Evolutionary conservation across 1,140 invertebrate species (phyloP).

Genomic region (Rhyzopertha dominica): DNA sequence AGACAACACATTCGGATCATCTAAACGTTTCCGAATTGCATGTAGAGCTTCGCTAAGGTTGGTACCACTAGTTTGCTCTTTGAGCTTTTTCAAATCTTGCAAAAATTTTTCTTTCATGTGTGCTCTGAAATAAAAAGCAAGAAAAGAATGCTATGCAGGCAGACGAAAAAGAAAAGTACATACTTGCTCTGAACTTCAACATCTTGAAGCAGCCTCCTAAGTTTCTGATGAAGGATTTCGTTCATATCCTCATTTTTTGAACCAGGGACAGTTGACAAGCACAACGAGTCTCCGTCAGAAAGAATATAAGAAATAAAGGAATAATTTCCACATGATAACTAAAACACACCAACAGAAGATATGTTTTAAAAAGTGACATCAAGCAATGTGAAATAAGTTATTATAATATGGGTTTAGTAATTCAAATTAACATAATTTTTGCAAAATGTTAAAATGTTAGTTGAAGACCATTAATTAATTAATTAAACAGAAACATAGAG

Average conservation of each 20-base stretch:
- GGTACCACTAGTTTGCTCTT: constrained; percentile 79
- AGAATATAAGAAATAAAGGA: constrained; percentile 84
- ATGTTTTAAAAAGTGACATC: too few species aligned
- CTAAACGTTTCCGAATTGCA: constrained; percentile 86
- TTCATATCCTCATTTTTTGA: constrained; percentile 32
- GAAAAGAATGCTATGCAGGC: too few species aligned
- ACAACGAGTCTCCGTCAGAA: constrained; percentile 59
- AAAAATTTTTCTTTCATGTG: constrained; percentile 99
- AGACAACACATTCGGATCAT: constrained; percentile 95
- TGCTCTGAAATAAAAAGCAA: constrained; percentile 71
- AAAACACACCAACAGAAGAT: too few species aligned
- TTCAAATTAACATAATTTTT: too few species aligned
- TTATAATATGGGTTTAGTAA: too few species aligned
- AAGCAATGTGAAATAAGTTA: too few species aligned
- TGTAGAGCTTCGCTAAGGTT: constrained; percentile 82
- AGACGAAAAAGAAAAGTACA: too few species aligned
- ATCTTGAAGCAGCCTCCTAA: constrained; percentile 84
- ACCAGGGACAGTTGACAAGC: constrained; percentile 60
- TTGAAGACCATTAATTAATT: too few species aligned
- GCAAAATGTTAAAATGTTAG: too few species aligned
- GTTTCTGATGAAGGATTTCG: constrained; percentile 49
- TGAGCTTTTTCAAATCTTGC: constrained; percentile 85
- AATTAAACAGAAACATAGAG: too few species aligned
- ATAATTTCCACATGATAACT: constrained; percentile 85
- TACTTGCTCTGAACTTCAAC: constrained; percentile 92